A percentile compares a stretch with the other conserved stretches of the same genome.
These are phyloP conservation scores for Leuciscus idus DNA, from an alignment of 2,113 vertebrate species.

Conservation along the genomic window DNA sequence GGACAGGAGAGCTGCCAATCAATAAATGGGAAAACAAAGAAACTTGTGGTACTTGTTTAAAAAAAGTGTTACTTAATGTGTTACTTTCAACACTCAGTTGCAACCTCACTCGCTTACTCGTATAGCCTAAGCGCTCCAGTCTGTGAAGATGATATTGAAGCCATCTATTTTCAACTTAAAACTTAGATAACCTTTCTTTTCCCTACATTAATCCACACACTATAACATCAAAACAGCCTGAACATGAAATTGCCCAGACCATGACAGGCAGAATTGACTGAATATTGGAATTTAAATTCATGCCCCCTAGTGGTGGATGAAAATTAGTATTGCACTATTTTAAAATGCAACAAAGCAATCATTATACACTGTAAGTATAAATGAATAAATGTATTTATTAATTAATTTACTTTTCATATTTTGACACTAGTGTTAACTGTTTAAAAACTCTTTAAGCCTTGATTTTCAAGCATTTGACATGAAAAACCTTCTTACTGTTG, in stretches of 20 bases:
- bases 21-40: too few species aligned
- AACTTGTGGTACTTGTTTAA: too few species aligned
- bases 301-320: background rate
- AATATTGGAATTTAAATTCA: background rate
- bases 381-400: background rate
- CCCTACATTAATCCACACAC: background rate
- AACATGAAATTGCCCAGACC: background rate
- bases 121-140: background rate
- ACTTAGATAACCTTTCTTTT: background rate
- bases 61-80: too few species aligned
- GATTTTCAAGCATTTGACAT: background rate
- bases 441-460: background rate
- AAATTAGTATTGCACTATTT: background rate
- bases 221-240: conserved; percentile 13
- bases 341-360: background rate
- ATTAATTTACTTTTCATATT: background rate
- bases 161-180: conserved; percentile 29
- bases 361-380: background rate
- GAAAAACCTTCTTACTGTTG: background rate
- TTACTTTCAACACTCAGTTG: background rate
- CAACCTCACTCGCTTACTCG: background rate
- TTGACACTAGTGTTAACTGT: background rate
- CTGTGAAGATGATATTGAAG: conserved; percentile 33
- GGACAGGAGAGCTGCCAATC: too few species aligned
- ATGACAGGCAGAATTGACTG: background rate